Conservation (phyloP, 2,113 vertebrate genomes). For the Burhinus oedicnemus region DNA sequence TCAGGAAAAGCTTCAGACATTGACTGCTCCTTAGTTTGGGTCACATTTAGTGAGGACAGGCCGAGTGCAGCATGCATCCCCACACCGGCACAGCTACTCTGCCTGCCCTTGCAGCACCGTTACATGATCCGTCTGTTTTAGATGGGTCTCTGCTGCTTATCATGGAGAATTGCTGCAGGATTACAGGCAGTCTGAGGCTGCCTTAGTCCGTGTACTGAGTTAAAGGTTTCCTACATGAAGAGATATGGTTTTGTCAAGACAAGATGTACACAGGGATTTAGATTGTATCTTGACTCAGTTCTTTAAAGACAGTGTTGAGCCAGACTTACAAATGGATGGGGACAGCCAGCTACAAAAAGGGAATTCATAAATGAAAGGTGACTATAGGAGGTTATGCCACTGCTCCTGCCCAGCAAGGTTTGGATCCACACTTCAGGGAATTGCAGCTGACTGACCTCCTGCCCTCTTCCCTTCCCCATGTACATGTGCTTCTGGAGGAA, state of each 20-base stretch:
- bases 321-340: neutral
- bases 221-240: neutral
- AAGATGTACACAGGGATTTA: neutral
- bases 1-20: neutral
- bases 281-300: neutral
- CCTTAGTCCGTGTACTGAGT: neutral
- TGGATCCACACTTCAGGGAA: neutral
- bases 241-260: neutral
- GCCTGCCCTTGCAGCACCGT: neutral
- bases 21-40: neutral
- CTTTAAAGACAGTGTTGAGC: neutral
- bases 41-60: neutral
- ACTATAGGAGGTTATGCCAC: neutral
- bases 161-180: neutral
- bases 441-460: neutral
- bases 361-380: neutral
- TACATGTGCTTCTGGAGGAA: neutral
- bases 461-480: neutral
- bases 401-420: neutral
- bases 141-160: neutral
- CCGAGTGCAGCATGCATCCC: accelerated
- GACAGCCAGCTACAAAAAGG: neutral
- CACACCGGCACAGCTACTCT: neutral
- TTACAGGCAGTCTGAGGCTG: neutral
- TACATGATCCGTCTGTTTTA: neutral